Evolutionary conservation across 2,888 invertebrate genomes (phyloP), one percentile per base, ranked within the genome.

Genomic region (Nymphalis polychloros): DNA sequence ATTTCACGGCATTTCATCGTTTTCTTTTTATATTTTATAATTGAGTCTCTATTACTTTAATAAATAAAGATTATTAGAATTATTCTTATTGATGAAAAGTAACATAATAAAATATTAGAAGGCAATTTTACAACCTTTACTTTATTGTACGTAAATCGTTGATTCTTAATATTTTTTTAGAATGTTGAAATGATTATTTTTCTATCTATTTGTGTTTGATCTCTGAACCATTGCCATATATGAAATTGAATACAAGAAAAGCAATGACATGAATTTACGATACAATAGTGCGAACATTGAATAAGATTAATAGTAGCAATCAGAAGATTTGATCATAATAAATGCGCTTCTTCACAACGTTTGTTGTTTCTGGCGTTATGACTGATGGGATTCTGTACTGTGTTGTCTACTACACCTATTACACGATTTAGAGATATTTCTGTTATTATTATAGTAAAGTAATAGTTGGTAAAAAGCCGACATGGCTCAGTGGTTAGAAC

Each of bases 241-340:
- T 55, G 31, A 17, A 55, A 55, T 17, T 31, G 17, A 55, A 31
- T n/a, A 31, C n/a, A 55, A 27, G 16, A 55, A 17, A 31, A 55
- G 53, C 27, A 55, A 55, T 55, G 53, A 55, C 27, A 55, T 16
- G 53, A 55, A 55, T 55, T 55, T 55, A 31, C 16, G 31, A 27
- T n/a, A 31, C 16, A 31, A 27, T 20, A 47, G 53, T 52, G 46
- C n/a, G 47, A 66, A 27, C 52, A 52, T 17, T 20, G 59, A 52
- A 59, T 20, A 60, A 65, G 47, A 65, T 60, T 27, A 65, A 66
- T 66, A 35, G 48, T n/a, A 53, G 35, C 48, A 66, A 66, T 66
- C 60, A 19, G 53, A 41, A 60, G 20, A 52, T 66, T 61, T 66
- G 60, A 61, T 41, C 17, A 47, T 41, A 64, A 59, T 64, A 46